Percentiles rank a stretch among this genome's conserved stretches.
phyloP scores from a whole-genome alignment of 2,888 invertebrate species.

The Deroplatys truncata region DNA sequence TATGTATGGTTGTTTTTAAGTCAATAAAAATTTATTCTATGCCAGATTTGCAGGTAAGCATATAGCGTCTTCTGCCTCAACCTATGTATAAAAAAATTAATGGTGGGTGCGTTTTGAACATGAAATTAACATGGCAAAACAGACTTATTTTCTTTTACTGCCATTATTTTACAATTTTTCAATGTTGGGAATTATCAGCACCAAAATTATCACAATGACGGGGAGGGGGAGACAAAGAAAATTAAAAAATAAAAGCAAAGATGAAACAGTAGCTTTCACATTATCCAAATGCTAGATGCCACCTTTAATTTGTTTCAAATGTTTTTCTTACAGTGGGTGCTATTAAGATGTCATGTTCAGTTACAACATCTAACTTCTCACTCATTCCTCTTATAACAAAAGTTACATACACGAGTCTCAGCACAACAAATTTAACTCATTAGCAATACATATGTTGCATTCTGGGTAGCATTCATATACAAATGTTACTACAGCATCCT shows the following conservation, averaged over 20 bases:
- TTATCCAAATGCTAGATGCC: neutral
- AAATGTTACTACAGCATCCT: neutral
- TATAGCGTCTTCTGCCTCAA: neutral
- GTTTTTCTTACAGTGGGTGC: neutral
- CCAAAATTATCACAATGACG: too few species aligned
- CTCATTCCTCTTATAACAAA: neutral
- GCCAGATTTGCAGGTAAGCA: neutral
- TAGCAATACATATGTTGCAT: neutral
- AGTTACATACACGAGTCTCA: neutral
- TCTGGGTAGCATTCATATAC: neutral
- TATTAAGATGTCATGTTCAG: neutral
- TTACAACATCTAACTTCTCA: neutral
- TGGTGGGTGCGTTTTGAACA: neutral
- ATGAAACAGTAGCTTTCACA: neutral
- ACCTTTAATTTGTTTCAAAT: neutral
- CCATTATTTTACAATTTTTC: neutral
- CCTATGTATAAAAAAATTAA: neutral
- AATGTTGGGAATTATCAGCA: neutral
- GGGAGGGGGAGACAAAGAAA: too few species aligned
- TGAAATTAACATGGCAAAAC: neutral
- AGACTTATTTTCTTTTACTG: neutral
- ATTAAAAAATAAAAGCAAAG: neutral
- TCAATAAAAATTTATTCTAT: neutral
- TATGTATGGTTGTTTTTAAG: neutral
- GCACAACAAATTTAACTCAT: neutral